Evolutionary conservation across 2,797 vertebrate species (phyloP).

Genomic region (Hafferia zeledoni): DNA sequence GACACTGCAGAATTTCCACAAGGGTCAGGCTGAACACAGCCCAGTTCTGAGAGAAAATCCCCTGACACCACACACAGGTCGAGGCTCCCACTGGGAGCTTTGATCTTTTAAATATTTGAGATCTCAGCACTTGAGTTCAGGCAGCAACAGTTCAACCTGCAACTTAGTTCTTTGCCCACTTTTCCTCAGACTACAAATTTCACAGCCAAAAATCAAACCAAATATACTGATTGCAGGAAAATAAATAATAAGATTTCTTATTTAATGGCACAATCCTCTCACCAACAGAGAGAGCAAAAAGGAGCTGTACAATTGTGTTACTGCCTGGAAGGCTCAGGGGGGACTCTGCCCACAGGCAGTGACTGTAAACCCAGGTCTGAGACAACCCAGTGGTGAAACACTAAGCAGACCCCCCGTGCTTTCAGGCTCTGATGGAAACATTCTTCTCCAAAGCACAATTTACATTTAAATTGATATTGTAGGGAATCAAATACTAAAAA

Average conservation of each 20-base stretch:
- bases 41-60: background rate
- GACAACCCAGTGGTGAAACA: background rate
- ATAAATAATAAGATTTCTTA: background rate
- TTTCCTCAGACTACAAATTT: background rate
- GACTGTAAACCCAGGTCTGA: background rate
- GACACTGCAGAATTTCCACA: background rate
- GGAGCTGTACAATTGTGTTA: background rate
- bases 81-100: background rate
- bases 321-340: background rate
- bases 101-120: background rate
- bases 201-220: background rate
- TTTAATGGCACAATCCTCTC: background rate
- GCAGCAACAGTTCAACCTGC: background rate
- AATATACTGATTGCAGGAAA: background rate
- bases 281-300: background rate
- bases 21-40: background rate
- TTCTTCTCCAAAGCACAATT: slow-evolving; percentile 23
- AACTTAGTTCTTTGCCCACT: background rate
- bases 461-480: slow-evolving; percentile 19
- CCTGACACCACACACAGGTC: background rate
- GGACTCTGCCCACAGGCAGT: background rate
- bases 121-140: background rate
- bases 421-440: background rate
- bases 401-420: background rate
- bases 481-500: background rate